Conservation (phyloP, 2,113 vertebrate genomes). For the Amphilophus citrinellus region DNA sequence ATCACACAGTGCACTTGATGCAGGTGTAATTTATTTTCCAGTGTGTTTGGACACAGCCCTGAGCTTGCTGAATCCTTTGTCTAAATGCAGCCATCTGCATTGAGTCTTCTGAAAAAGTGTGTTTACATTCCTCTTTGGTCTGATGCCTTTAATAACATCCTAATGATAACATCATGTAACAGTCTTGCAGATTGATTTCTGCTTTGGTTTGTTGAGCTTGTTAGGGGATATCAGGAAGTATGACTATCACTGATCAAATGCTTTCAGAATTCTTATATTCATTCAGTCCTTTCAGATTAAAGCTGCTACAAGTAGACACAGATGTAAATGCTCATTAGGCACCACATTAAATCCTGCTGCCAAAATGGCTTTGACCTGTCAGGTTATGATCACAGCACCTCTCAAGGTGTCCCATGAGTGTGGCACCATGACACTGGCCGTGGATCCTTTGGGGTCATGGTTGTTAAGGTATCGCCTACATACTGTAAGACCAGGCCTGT, state of each 20-base stretch:
- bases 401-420: background rate
- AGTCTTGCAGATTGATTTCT: slow-evolving; percentile 12
- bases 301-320: background rate
- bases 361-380: background rate
- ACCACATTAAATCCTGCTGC: background rate
- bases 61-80: background rate
- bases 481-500: background rate
- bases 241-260: background rate
- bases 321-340: background rate
- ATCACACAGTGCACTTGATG: background rate
- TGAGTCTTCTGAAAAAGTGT: background rate
- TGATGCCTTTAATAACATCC: slow-evolving; percentile 6
- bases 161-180: background rate
- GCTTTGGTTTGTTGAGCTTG: background rate
- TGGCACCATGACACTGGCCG: no score
- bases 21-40: background rate
- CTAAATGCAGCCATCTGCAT: background rate
- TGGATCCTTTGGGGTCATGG: background rate
- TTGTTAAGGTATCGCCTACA: background rate
- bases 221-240: background rate
- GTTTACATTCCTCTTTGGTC: background rate
- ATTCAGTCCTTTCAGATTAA: background rate
- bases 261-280: slow-evolving; percentile 1
- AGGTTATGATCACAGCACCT: background rate
- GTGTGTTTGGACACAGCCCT: background rate